phyloP scores from a whole-genome alignment of 1,140 invertebrate genomes.

The Philopotamus ludificatus region DNA sequence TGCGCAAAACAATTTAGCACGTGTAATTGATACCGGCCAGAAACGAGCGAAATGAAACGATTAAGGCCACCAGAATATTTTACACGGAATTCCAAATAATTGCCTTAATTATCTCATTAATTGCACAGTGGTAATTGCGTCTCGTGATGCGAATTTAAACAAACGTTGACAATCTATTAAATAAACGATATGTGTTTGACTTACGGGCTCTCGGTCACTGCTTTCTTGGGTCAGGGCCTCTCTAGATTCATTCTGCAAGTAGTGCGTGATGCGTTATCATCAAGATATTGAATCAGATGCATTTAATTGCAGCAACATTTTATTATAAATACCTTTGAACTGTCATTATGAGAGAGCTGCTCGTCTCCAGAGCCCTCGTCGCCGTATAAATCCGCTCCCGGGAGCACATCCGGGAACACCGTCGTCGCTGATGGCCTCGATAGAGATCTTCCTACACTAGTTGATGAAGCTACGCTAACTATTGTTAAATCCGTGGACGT shows the following conservation, averaged over 20 bases:
- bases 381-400: conserved; percentile 46
- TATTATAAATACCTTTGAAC: not conserved
- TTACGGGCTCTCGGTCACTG: conserved; percentile 67
- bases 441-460: conserved; percentile 30
- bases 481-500: conserved; percentile 48
- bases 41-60: no score
- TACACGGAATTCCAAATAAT: no score
- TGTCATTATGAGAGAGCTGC: conserved; percentile 39
- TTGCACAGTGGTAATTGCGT: no score
- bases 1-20: no score
- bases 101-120: not conserved
- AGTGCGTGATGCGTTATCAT: conserved; percentile 1
- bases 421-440: not conserved
- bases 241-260: conserved; percentile 61
- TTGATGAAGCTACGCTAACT: conserved; percentile 43
- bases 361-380: conserved; percentile 51
- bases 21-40: no score
- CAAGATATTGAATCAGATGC: conserved; percentile 3
- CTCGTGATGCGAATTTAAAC: no score
- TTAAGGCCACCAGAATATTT: no score
- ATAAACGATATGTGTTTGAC: no score
- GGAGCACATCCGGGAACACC: conserved; percentile 1
- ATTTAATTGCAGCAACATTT: not conserved
- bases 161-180: no score
- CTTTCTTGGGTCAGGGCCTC: conserved; percentile 65